Base-by-base conservation (phyloP, 2,888 invertebrate species). In the Rotaria sp. region DNA sequence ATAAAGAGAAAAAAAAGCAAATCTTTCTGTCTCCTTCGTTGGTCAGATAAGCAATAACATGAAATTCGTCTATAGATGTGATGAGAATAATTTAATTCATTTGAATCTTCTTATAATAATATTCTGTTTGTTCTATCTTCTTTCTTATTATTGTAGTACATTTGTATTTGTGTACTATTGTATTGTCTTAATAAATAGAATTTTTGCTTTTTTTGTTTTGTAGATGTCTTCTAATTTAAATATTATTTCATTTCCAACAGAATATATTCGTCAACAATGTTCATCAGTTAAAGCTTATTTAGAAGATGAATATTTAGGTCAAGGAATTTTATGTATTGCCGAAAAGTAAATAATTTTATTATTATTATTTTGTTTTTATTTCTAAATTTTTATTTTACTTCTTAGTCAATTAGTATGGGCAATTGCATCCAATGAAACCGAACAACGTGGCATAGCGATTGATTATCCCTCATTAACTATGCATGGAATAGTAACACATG, bases 381-480 rank as follows among this genome's bases (percentile, higher is more conserved):
- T 24, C 1, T 57, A 7, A 26, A 57, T 10, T 35, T 18, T 35
- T 13, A 3, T 38, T 24, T 5, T 67, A 35, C 8, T 67, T 18
- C 41, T 15, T n/a, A 80, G 80, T 80, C 80, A 45, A 80, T n/a
- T 80, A 45, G 41, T 80, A 80, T 80, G 80, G 80, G 45, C 80
- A 4, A 2, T n/a, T n/a, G 13, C 45, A 41, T 80, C 80, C 0
- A 45, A 45, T 45, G 80, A 80, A 15, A 35, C 67, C 0, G 18
- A 67, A 21, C 67, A 35, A 35, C 35, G 18, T 21, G 80, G 80
- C 7, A 41, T 80, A 11, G n/a, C 80, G 4, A 80, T 80, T 45
- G 80, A 80, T 80, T 80, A 80, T 80, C 80, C 80, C 4, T 80
- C 80, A 45, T 80, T 80, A n/a, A 80, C 80, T n/a, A 80, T 80